Percentiles rank a stretch among this genome's conserved stretches.
Evolutionary conservation across 2,113 vertebrate species (phyloP).

Genomic region (Solea senegalensis): DNA sequence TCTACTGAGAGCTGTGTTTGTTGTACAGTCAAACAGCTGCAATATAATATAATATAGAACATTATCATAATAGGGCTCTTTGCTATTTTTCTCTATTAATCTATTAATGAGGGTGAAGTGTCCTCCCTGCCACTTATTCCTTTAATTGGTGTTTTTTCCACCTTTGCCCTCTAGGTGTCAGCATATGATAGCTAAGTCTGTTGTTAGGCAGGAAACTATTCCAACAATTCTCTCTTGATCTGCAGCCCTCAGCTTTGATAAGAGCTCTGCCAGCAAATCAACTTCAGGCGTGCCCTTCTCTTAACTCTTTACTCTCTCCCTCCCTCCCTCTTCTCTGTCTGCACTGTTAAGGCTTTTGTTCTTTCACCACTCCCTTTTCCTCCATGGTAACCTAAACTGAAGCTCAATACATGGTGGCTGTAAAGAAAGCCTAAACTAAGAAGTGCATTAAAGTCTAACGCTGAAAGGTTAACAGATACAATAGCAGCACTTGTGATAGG

Average conservation of each 20-base stretch:
- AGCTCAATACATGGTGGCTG: constrained; percentile 6
- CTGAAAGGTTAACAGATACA: constrained; percentile 2
- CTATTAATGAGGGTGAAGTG: not conserved
- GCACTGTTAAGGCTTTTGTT: constrained; percentile 60
- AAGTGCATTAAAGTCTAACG: not conserved
- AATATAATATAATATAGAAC: too few relatives aligned
- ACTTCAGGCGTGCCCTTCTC: constrained; percentile 41
- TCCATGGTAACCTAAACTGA: constrained; percentile 14
- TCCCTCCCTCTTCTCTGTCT: not conserved
- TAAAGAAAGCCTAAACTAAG: not conserved
- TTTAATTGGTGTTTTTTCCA: not conserved
- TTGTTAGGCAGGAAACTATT: constrained; percentile 61
- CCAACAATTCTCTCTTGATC: constrained; percentile 64
- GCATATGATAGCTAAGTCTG: constrained; percentile 18
- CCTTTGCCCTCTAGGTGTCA: constrained; percentile 71
- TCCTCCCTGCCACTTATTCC: not conserved
- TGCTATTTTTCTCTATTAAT: not conserved
- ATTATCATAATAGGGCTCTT: too few relatives aligned
- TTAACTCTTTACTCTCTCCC: constrained; percentile 1
- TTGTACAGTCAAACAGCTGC: too few relatives aligned
- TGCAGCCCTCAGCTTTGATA: constrained; percentile 64
- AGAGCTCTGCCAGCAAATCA: constrained; percentile 45
- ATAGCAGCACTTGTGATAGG: not conserved
- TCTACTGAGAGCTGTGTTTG: too few relatives aligned
- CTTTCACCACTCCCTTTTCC: constrained; percentile 61